Percentiles rank a stretch among this genome's conserved stretches.
Conservation (phyloP, 2,888 invertebrate species). For the Aproaerema taeniolella region DNA sequence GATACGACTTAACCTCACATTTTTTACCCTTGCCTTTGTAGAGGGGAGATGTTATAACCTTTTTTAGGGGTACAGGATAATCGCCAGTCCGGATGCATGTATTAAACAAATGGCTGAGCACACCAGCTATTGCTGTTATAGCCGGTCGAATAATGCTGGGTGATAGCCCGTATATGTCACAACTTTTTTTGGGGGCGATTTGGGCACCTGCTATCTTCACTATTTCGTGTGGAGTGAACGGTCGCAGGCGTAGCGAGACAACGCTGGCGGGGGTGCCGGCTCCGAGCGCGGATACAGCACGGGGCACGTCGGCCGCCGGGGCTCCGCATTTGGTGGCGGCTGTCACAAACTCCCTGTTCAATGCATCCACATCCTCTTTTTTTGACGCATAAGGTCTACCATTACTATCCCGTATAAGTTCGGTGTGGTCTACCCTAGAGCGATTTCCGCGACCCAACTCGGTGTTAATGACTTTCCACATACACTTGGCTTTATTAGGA, state of each 20-base stretch:
- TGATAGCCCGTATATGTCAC: slow-evolving; percentile 1
- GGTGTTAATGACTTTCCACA: slow-evolving; percentile 3
- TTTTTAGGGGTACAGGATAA: neutral
- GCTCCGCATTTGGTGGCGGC: neutral
- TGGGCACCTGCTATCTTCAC: neutral
- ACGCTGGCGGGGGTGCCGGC: neutral
- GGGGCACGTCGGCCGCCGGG: neutral
- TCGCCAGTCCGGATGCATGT: neutral
- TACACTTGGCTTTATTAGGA: neutral
- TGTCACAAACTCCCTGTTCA: neutral
- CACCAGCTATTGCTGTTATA: neutral
- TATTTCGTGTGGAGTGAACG: neutral
- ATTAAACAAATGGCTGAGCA: neutral
- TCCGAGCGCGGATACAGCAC: neutral
- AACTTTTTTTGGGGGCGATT: neutral
- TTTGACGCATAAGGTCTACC: neutral
- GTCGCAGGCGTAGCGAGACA: neutral
- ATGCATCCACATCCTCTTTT: neutral
- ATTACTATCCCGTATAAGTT: neutral
- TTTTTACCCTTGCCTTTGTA: slow-evolving; percentile 7
- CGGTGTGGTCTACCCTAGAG: neutral
- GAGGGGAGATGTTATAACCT: neutral
- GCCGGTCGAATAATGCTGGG: neutral
- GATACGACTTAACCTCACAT: neutral
- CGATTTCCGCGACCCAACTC: neutral